A percentile compares a stretch with the other conserved stretches of the same genome.
Evolutionary conservation across 2,113 vertebrate genomes (phyloP).

Genomic region (Cyprinodon variegatus): DNA sequence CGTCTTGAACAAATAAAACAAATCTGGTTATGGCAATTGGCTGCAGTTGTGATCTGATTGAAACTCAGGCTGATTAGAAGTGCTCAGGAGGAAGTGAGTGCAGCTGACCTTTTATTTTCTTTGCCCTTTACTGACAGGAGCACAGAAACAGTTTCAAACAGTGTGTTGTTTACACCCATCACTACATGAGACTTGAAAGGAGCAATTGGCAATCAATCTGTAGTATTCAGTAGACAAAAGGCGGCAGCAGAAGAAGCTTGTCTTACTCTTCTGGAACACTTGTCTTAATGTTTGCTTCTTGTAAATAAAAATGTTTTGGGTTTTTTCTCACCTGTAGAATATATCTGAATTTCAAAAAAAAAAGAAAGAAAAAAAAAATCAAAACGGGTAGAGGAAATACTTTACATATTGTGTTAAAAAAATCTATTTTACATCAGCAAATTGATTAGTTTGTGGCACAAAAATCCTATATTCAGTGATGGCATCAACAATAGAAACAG

Average conservation of each 20-base stretch:
- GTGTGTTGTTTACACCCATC: not conserved
- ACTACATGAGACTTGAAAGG: not conserved
- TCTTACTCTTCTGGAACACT: not conserved
- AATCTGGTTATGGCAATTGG: not conserved
- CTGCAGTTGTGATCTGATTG: constrained; percentile 7
- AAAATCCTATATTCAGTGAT: not conserved
- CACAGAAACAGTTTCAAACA: constrained; percentile 11
- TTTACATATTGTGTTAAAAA: not conserved
- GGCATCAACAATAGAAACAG: not conserved
- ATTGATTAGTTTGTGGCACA: not conserved
- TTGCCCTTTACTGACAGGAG: constrained; percentile 44
- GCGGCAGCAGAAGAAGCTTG: not conserved
- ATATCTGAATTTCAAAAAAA: too few species aligned
- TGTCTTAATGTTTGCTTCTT: not conserved
- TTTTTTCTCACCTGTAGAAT: not conserved
- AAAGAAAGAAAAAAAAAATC: too few species aligned
- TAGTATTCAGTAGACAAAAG: not conserved
- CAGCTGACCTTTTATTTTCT: constrained; percentile 42
- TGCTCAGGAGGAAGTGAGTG: constrained; percentile 3
- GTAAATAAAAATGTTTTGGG: not conserved
- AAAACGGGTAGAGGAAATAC: too few species aligned
- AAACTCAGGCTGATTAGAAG: not conserved
- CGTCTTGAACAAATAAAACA: not conserved
- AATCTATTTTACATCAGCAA: not conserved
- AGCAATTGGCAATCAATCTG: not conserved